Evolutionary conservation across 1,140 invertebrate species (phyloP).

Genomic region (Pomacea maculata): DNA sequence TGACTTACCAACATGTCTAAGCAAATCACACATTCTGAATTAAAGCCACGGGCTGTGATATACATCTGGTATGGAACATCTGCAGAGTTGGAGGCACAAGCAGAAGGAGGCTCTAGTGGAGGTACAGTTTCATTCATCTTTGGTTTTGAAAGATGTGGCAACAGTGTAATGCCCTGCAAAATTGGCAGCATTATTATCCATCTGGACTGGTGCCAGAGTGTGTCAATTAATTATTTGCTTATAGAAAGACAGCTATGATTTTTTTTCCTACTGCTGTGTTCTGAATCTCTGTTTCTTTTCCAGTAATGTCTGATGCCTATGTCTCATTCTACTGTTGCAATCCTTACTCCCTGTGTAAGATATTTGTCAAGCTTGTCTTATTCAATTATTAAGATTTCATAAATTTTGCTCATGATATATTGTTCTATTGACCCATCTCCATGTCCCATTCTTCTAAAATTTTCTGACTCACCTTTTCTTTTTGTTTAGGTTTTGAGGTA

Average conservation of each 20-base stretch:
- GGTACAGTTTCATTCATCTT: not conserved
- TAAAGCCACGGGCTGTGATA: constrained; percentile 53
- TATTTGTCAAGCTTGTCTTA: too few relatives aligned
- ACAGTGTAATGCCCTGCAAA: constrained; percentile 6
- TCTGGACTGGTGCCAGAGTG: too few relatives aligned
- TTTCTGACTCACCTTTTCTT: constrained; percentile 18
- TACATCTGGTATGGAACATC: constrained; percentile 25
- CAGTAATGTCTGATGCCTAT: not conserved
- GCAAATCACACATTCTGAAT: constrained; percentile 82
- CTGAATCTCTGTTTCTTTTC: constrained; percentile 7
- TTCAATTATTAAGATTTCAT: not conserved
- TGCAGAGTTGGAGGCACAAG: not conserved
- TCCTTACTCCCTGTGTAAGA: too few relatives aligned
- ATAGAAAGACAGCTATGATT: too few relatives aligned
- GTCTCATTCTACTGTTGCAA: too few relatives aligned
- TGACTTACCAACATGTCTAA: too few relatives aligned
- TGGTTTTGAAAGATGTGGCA: not conserved
- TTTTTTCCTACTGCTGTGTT: not conserved
- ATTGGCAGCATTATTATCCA: not conserved
- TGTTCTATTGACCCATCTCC: not conserved
- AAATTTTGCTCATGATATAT: not conserved
- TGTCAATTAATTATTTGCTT: not conserved
- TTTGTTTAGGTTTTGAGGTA: constrained; percentile 15
- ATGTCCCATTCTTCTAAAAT: not conserved
- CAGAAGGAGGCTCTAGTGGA: not conserved